Base-by-base conservation (phyloP, 2,113 vertebrate genomes). In the Hydrochoerus hydrochaeris region DNA sequence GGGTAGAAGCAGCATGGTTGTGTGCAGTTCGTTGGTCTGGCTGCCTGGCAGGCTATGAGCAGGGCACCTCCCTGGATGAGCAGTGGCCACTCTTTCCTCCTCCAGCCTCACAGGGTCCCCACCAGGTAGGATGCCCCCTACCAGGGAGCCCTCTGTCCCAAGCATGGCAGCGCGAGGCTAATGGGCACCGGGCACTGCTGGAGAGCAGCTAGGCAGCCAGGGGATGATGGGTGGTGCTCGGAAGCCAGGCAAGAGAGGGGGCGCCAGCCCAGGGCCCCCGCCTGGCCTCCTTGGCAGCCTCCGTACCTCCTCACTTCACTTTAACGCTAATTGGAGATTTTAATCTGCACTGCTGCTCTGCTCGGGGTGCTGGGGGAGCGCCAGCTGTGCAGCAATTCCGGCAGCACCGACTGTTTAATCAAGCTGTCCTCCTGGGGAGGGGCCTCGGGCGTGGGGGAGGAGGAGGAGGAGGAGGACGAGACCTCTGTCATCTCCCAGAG, bases 241-340 rank as follows among this genome's bases (percentile, higher is more conserved):
- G 94, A 93, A 94, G 57, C 57, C 17, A 88, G 92, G 77, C 78
- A 81, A n/a, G 35, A 93, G 28, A 58, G 35, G 71, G 95, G 94
- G 88, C 86, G 88, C 78, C 5, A 7, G 86, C 96, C 81, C 65
- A 93, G 96, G 92, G 92, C 80, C 94, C 94, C 95, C 35, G 22
- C 69, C 95, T 96, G 96, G 96, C 94, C 95, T 97, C 94, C 97
- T 94, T 95, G 98, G 97, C 98, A 97, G 91, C 96, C 97, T 92
- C 96, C 22, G 80, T 95, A 98, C 95, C 88, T 97, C 87, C 81
- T 97, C 6, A 97, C 95, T 98, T 98, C 93, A 96, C 95, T 98
- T 94, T 98, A 92, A 97, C 93, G 86, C 83, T 98, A 98, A 98
- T 98, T 98, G 98, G 98, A 98, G 98, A 94, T 97, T 98, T 98